Evolutionary conservation across 2,113 vertebrate genomes (phyloP).

Genomic region (Daubentonia madagascariensis): DNA sequence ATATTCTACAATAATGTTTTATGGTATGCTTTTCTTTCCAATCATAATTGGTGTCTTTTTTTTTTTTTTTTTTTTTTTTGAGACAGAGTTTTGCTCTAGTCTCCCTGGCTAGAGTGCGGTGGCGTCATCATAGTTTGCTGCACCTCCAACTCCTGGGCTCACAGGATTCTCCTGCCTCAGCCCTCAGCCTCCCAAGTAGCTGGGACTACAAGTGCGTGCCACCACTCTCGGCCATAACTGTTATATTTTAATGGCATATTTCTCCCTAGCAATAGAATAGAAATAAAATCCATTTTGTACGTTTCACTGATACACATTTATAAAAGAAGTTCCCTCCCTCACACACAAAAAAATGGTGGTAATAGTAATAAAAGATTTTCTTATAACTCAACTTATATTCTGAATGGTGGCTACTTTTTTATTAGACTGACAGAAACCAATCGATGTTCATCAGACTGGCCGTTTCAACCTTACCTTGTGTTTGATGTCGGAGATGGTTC

Average conservation of each 20-base stretch:
- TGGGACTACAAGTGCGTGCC: background rate
- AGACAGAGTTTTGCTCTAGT: background rate
- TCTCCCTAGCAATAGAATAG: background rate
- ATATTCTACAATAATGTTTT: background rate
- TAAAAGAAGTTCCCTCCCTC: background rate
- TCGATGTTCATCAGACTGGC: constrained; percentile 86
- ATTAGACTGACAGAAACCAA: constrained; percentile 81
- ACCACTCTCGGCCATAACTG: background rate
- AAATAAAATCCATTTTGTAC: background rate
- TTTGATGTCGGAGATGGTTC: constrained; percentile 89
- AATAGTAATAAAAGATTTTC: background rate
- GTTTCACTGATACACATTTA: background rate
- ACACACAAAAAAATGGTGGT: background rate
- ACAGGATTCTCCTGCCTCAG: background rate
- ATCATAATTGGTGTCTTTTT: no score
- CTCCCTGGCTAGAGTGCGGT: background rate
- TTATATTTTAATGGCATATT: background rate
- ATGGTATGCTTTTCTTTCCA: background rate
- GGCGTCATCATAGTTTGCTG: background rate
- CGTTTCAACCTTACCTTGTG: constrained; percentile 89
- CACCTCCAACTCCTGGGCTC: background rate
- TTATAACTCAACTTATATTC: background rate
- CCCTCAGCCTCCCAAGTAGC: background rate
- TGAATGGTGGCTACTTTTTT: constrained; percentile 53
- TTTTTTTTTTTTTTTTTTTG: background rate